These are phyloP conservation scores for Ochropleura plecta DNA, from an alignment of 2,888 invertebrate species.

Conservation along the genomic window DNA sequence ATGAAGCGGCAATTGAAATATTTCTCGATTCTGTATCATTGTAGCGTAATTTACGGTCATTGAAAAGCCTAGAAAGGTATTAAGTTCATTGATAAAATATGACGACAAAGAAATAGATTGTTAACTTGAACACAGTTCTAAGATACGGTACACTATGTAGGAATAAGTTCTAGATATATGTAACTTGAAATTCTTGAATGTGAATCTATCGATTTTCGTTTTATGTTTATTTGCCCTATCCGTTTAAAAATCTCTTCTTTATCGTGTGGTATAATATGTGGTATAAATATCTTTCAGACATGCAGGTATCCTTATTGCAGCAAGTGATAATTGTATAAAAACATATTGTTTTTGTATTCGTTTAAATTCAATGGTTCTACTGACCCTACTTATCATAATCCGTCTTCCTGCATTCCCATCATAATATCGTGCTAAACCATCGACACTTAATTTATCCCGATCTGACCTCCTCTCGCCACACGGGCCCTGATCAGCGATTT, in stretches of 20 bases:
- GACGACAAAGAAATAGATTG: not conserved
- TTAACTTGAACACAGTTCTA: not conserved
- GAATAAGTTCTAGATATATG: not conserved
- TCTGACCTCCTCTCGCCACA: conserved; percentile 51
- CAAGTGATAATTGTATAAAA: too few species aligned
- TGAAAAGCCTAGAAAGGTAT: conserved; percentile 11
- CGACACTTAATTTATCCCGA: conserved; percentile 59
- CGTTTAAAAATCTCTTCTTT: not conserved
- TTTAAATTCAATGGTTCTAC: not conserved
- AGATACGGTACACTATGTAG: not conserved
- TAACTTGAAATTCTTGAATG: not conserved
- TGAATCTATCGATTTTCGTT: not conserved
- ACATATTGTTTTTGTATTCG: not conserved
- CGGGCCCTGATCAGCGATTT: conserved; percentile 70
- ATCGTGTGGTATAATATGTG: too few species aligned
- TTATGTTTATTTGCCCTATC: not conserved
- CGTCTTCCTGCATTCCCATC: conserved; percentile 9
- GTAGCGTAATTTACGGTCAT: conserved; percentile 37
- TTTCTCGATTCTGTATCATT: conserved; percentile 54
- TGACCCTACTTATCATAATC: not conserved
- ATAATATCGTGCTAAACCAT: conserved; percentile 48
- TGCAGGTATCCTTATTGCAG: too few species aligned
- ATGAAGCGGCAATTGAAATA: conserved; percentile 53
- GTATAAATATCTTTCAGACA: too few species aligned
- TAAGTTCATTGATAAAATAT: conserved; percentile 11